phyloP scores from a whole-genome alignment of 2,797 vertebrate species.

The Ctenochaetus hawaiiensis region DNA sequence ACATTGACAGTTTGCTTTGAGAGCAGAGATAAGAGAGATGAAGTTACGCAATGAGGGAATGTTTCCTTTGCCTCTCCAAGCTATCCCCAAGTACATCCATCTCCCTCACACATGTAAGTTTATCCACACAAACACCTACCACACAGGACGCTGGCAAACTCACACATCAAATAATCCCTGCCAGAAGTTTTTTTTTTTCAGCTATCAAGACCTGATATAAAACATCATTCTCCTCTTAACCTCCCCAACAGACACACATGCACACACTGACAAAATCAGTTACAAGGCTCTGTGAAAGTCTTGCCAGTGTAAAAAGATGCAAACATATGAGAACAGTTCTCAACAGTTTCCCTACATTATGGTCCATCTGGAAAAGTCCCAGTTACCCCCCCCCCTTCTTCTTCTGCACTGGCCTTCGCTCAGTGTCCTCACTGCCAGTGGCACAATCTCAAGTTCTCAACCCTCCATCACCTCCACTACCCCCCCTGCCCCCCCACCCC shows the following conservation, averaged over 20 bases:
- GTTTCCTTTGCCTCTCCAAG: constrained; percentile 66
- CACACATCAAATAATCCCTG: constrained; percentile 26
- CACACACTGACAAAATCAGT: constrained; percentile 69
- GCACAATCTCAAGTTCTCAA: constrained; percentile 71
- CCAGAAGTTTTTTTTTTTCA: constrained; percentile 46
- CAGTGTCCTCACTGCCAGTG: constrained; percentile 72
- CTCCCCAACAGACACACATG: constrained; percentile 60
- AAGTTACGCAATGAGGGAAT: constrained; percentile 73
- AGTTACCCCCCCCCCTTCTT: constrained; percentile 44
- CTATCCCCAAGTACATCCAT: constrained; percentile 69
- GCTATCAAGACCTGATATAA: constrained; percentile 65
- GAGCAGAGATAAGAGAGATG: constrained; percentile 73
- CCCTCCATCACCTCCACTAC: constrained; percentile 63
- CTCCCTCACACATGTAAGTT: constrained; percentile 52
- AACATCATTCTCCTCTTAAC: constrained; percentile 66
- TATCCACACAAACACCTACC: constrained; percentile 61
- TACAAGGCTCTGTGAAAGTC: constrained; percentile 67
- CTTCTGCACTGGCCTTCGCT: constrained; percentile 60
- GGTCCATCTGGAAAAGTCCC: constrained; percentile 74
- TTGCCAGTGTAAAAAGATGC: constrained; percentile 74
- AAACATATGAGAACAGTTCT: constrained; percentile 76
- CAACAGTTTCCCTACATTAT: constrained; percentile 76
- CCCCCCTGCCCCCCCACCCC: not conserved
- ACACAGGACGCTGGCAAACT: constrained; percentile 45
- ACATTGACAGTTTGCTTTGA: constrained; percentile 73